phyloP scores from a whole-genome alignment of 2,797 vertebrate species.

The Malurus leucopterus region DNA sequence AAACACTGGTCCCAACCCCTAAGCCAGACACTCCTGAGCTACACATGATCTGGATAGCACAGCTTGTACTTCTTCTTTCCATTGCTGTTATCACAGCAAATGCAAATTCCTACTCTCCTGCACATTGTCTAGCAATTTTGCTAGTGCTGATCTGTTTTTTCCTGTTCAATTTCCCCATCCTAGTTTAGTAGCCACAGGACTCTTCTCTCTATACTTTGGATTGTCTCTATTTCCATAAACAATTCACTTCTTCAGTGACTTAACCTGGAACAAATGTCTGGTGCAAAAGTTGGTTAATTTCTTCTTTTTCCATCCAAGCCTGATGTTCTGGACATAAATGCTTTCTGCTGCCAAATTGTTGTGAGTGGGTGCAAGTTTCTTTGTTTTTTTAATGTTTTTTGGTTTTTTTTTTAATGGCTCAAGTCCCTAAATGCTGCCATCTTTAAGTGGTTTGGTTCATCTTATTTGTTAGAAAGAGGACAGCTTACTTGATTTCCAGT shows the following conservation, averaged over 20 bases:
- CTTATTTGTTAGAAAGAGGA: background rate
- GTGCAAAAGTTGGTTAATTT: background rate
- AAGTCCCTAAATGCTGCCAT: background rate
- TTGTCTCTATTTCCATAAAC: background rate
- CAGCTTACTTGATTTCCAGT: background rate
- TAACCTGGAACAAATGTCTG: background rate
- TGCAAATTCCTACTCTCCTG: background rate
- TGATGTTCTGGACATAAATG: background rate
- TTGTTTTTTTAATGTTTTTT: no score
- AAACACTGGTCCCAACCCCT: background rate
- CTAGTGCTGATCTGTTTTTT: background rate
- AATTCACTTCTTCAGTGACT: background rate
- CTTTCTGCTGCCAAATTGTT: background rate
- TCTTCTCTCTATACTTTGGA: background rate
- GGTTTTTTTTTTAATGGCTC: background rate
- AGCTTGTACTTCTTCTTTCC: background rate
- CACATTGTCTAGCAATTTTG: fast-evolving
- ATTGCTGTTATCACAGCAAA: background rate
- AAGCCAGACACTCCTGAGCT: background rate
- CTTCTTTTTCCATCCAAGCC: background rate
- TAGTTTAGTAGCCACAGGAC: background rate
- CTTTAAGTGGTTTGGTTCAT: background rate
- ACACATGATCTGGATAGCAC: background rate
- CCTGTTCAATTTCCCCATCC: background rate
- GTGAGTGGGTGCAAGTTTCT: background rate